These are phyloP conservation scores for Dascillus cervinus DNA, from an alignment of 2,888 invertebrate genomes.

Conservation along the genomic window DNA sequence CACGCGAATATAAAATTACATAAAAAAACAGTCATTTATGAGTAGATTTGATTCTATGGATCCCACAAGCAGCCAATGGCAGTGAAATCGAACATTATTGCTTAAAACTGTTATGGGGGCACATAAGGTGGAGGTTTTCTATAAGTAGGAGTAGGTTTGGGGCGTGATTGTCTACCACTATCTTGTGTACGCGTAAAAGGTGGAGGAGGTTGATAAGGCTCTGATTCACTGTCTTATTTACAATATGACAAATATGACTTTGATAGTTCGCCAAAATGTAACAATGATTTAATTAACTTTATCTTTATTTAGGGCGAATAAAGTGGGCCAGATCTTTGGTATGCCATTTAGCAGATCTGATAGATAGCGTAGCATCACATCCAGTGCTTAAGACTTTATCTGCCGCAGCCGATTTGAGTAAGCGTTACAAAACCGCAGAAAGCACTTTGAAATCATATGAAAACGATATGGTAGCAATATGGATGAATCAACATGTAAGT, in stretches of 20 bases:
- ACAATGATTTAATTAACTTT: background rate
- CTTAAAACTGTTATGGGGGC: constrained; percentile 91
- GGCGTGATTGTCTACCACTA: constrained; percentile 63
- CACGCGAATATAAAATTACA: too few relatives aligned
- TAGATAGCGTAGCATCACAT: constrained; percentile 71
- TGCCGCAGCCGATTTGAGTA: constrained; percentile 64
- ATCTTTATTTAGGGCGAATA: constrained; percentile 55
- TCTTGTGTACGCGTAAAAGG: constrained; percentile 72
- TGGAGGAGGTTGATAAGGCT: constrained; percentile 88
- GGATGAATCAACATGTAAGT: constrained; percentile 77
- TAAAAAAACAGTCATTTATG: too few relatives aligned
- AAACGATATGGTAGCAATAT: constrained; percentile 69
- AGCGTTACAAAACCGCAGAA: constrained; percentile 68
- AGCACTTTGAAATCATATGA: constrained; percentile 68
- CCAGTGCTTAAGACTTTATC: constrained; percentile 64
- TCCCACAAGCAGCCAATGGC: too few relatives aligned
- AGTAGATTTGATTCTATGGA: too few relatives aligned
- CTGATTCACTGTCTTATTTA: too few relatives aligned
- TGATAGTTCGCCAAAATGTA: too few relatives aligned
- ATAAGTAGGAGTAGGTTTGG: constrained; percentile 83
- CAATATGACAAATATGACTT: too few relatives aligned
- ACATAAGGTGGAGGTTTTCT: constrained; percentile 96
- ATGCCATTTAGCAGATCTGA: constrained; percentile 74
- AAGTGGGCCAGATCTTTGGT: constrained; percentile 78
- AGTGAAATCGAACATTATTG: too few relatives aligned